Percentiles rank a stretch among this genome's conserved stretches.
Conservation (phyloP, 2,888 invertebrate species). For the Steinernema carpocapsae region DNA sequence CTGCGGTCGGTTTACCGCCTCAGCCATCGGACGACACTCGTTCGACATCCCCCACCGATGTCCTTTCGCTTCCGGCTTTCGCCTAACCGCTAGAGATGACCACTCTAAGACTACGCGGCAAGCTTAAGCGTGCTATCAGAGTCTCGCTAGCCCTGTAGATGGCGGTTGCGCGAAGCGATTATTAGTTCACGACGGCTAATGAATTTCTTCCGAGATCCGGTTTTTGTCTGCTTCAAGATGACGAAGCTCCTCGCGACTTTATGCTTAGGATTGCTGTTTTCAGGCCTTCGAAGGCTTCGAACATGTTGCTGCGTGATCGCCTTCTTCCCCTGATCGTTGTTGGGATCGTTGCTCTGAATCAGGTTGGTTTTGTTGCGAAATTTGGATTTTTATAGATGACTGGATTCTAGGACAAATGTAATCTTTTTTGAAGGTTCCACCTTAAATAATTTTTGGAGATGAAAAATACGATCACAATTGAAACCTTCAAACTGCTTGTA, state of each 20-base stretch:
- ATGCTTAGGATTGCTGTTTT: conserved; percentile 6
- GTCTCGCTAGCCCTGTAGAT: neutral
- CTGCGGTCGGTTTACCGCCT: neutral
- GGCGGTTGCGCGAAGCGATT: neutral
- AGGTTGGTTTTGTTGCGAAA: neutral
- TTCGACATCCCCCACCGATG: neutral
- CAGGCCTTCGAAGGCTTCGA: conserved; percentile 31
- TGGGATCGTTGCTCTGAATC: too few species aligned
- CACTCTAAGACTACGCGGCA: neutral
- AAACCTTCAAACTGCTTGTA: too few species aligned
- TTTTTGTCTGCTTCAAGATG: too few species aligned
- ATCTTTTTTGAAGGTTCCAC: too few species aligned
- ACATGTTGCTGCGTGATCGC: conserved; percentile 13
- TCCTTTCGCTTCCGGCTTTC: conserved; percentile 15
- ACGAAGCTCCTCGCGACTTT: neutral
- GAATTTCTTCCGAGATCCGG: conserved; percentile 5
- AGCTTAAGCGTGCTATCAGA: too few species aligned
- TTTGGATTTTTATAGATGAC: neutral
- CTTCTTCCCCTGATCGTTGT: neutral
- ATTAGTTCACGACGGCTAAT: conserved; percentile 29
- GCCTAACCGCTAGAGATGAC: neutral
- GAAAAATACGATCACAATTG: too few species aligned
- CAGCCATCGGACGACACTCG: too few species aligned
- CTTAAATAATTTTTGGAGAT: too few species aligned
- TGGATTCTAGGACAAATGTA: too few species aligned